Conservation (phyloP, 2,888 invertebrate genomes). For the Microplitis manilae region DNA sequence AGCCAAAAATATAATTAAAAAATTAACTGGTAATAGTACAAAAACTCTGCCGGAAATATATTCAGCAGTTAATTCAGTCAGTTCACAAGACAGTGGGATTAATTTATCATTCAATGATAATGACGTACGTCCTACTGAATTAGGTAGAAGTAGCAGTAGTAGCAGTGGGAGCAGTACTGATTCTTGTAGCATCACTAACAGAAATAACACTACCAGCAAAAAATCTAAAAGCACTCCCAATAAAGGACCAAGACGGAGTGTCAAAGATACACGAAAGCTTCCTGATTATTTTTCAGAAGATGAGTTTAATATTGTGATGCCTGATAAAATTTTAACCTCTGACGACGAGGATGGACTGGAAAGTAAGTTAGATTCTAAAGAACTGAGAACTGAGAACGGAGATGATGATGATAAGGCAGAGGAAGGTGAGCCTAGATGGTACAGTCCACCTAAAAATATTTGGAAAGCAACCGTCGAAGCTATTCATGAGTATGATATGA, state of each 20-base stretch:
- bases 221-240: slow-evolving; percentile 52
- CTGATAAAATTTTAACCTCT: slow-evolving; percentile 45
- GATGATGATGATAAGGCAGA: slow-evolving; percentile 68
- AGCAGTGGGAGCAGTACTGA: slow-evolving; percentile 65
- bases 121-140: slow-evolving; percentile 73
- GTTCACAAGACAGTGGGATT: slow-evolving; percentile 85
- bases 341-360: slow-evolving; percentile 46
- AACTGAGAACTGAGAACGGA: slow-evolving; percentile 36
- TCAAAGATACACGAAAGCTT: slow-evolving; percentile 47
- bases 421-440: slow-evolving; percentile 75
- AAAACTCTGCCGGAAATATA: slow-evolving; percentile 75
- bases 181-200: slow-evolving; percentile 50
- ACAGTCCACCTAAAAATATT: slow-evolving; percentile 83
- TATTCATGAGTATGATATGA: slow-evolving; percentile 87
- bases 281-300: slow-evolving; percentile 66
- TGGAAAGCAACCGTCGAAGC: slow-evolving; percentile 89
- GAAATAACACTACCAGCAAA: slow-evolving; percentile 57
- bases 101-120: slow-evolving; percentile 82
- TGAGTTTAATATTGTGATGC: slow-evolving; percentile 56
- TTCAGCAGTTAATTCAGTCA: slow-evolving; percentile 80
- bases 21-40: slow-evolving; percentile 70
- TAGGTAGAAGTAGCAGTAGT: slow-evolving; percentile 61
- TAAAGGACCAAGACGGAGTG: slow-evolving; percentile 49
- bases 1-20: slow-evolving; percentile 54
- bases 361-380: slow-evolving; percentile 52